phyloP scores from a whole-genome alignment of 2,888 invertebrate genomes.

The Cosmia pyralina region DNA sequence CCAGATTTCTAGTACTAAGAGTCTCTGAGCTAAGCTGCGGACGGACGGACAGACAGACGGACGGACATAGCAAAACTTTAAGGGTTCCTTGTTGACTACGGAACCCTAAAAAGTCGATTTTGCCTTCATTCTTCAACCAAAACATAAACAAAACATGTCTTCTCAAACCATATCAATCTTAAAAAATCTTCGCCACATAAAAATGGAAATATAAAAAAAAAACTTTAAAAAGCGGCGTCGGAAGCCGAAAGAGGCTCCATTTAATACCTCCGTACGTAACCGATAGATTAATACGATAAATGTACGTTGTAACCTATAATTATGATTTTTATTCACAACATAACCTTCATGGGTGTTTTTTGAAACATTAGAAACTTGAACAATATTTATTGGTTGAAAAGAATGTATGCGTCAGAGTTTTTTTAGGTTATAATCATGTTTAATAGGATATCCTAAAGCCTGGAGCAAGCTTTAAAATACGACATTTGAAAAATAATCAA shows the following conservation, averaged over 20 bases:
- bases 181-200: slow-evolving; percentile 39
- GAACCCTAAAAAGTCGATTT: no score
- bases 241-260: slow-evolving; percentile 70
- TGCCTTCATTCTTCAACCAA: background rate
- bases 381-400: slow-evolving; percentile 48
- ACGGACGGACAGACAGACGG: no score
- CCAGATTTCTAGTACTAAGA: no score
- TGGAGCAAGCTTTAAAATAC: background rate
- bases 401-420: slow-evolving; percentile 55
- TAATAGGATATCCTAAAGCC: slow-evolving; percentile 6
- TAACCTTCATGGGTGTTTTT: slow-evolving; percentile 67
- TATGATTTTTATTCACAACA: slow-evolving; percentile 81
- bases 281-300: slow-evolving; percentile 86
- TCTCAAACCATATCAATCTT: slow-evolving; percentile 38
- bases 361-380: slow-evolving; percentile 62
- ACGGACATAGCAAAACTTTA: no score
- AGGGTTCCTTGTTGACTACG: no score
- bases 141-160: slow-evolving; percentile 1
- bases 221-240: slow-evolving; percentile 65
- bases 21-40: no score
- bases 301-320: slow-evolving; percentile 78
- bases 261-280: slow-evolving; percentile 68
- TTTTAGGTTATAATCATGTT: slow-evolving; percentile 11
- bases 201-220: slow-evolving; percentile 27
- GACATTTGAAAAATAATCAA: background rate